Base-by-base conservation (phyloP, 2,797 vertebrate genomes). In the Darevskia nairensis region DNA sequence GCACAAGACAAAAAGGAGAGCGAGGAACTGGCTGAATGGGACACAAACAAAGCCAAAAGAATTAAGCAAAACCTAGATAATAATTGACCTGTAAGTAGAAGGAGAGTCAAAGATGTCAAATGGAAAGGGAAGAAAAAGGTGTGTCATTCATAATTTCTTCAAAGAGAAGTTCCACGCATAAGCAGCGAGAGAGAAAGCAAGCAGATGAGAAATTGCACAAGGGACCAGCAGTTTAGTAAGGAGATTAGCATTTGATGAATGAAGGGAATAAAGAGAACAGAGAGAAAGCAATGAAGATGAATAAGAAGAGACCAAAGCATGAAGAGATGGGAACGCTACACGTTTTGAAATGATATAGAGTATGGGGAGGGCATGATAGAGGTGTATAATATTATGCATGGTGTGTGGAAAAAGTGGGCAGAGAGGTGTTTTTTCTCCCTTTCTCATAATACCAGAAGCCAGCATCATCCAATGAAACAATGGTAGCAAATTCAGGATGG, bases 211-310 rank as follows among this genome's bases (percentile, higher is more conserved):
- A 85, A 76, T 50, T 25, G 21, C 82, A 74, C 11, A 61, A 75
- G 32, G 32, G 19, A 59, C 21, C 39, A 50, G 32, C 50, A 39
- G 46, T 55, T 59, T 59, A 84, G 71, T 64, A 75, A 29, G 35
- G 35, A 76, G 29, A 72, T 59, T 61, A 85, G 72, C n/a, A 72
- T 84, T 55, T 84, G 82, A 50, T 83, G 69, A 59, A 59, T 75
- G 71, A 74, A 61, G 50, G 23, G 50, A 75, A 75, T 75, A 46
- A 39, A 41, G 41, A 74, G 4, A 44, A 64, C 11, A 75, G 27
- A 64, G 35, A 41, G 8, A 35, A 80, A 72, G 23, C 61, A 74
- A 29, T 39, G n/a, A 50, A 74, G 66, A 50, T 32, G 35, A 44
- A 55, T 35, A 83, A 68, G 17, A 50, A 44, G 17, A 32, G 17